Evolutionary conservation across 2,888 invertebrate genomes (phyloP), one percentile per base, ranked within the genome.

Genomic region (Habrosyne pyritoides): DNA sequence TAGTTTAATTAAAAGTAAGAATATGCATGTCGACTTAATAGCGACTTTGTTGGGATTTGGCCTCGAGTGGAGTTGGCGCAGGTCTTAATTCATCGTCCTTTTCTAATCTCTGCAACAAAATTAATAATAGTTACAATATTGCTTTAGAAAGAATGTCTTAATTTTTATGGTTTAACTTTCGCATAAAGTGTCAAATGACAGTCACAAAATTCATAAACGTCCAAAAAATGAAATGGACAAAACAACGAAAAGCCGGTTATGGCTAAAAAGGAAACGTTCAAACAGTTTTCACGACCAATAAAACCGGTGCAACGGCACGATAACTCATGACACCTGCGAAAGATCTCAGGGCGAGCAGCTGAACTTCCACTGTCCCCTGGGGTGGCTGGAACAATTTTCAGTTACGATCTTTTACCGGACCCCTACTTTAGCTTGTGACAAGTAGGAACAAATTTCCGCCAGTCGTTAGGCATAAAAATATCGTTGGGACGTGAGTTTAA

Each of bases 271-370:
- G 60, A 33, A 52, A 60, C 53, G 63, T 63, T 63, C 69, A 72
- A 63, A 60, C 59, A 69, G 68, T 71, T 69, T 79, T 77, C 79
- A 74, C 75, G 78, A 70, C 71, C 78, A 77, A 81, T 82, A 83
- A 81, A 83, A 79, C 76, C 69, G 74, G 73, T 81, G 80, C 83
- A 81, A 72, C 65, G 77, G 69, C 71, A 76, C 81, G 66, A 85
- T 89, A 88, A 84, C 75, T 89, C 85, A 86, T 77, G 79, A 77
- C 89, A 89, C 86, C 87, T 89, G 89, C 77, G 71, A 75, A 75
- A 66, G 79, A 77, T 84, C 84, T 75, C 83, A 81, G 79, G 76
- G 65, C 60, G 65, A 61, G 61, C 64, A 64, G 69, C 72, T 74
- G 74, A 79, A 81, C 69, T 79, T 73, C 71, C 69, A 72, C 68